Evolutionary conservation across 2,797 vertebrate species (phyloP).

Genomic region (Enteromius unitaeniatus): DNA sequence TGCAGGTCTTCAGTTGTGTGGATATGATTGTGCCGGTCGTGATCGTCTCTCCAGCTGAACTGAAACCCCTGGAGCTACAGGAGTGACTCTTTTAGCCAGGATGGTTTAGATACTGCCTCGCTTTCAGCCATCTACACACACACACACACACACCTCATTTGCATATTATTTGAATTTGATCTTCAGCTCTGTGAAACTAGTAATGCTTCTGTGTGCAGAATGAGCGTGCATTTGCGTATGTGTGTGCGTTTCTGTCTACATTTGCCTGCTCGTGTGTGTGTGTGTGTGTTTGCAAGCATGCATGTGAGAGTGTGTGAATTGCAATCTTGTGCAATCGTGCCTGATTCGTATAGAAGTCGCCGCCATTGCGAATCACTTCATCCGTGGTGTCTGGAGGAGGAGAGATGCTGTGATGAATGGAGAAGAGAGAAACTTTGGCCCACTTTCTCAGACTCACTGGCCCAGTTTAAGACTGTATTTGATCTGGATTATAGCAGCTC

Average conservation of each 20-base stretch:
- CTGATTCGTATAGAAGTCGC: conserved; percentile 6
- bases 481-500: conserved; percentile 8
- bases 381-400: background rate
- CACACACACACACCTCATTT: conserved; percentile 52
- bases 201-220: conserved; percentile 19
- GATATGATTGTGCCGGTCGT: background rate
- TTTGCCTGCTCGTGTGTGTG: conserved; percentile 11
- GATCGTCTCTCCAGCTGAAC: conserved; percentile 51
- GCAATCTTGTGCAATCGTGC: conserved; percentile 38
- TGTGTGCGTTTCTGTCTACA: conserved; percentile 53
- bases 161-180: conserved; percentile 55
- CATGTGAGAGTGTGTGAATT: conserved; percentile 6
- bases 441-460: conserved; percentile 44
- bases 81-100: conserved; percentile 31
- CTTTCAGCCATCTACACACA: conserved; percentile 40
- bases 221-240: conserved; percentile 7
- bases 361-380: conserved; percentile 7
- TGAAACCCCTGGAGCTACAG: conserved; percentile 59
- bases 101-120: conserved; percentile 59
- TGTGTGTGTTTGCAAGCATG: conserved; percentile 13
- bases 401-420: conserved; percentile 32
- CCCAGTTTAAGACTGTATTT: conserved; percentile 27
- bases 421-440: conserved; percentile 32
- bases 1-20: background rate
- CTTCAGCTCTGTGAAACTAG: conserved; percentile 40